Conservation (phyloP, 2,797 vertebrate genomes). For the Lacerta agilis region DNA sequence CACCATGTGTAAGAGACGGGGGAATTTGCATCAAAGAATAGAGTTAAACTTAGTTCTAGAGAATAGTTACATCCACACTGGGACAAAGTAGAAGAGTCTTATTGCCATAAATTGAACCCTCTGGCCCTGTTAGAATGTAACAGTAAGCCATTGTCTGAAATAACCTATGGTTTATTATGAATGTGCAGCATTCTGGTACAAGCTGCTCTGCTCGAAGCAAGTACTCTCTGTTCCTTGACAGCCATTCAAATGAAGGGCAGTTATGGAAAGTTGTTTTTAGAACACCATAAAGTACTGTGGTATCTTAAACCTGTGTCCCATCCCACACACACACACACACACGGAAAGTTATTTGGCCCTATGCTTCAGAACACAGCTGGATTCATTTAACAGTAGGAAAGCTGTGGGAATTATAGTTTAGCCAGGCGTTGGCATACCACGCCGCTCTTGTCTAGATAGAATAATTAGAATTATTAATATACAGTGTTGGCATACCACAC, state of each 20-base stretch:
- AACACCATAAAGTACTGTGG: conserved; percentile 31
- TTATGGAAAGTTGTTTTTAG: conserved; percentile 34
- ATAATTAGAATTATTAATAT: too few relatives aligned
- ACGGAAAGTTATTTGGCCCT: conserved; percentile 24
- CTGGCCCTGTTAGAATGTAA: too few relatives aligned
- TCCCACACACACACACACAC: neutral
- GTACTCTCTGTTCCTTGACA: conserved; percentile 30
- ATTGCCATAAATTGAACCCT: neutral
- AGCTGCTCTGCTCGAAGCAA: neutral
- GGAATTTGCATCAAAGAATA: neutral
- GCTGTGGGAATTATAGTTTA: too few relatives aligned
- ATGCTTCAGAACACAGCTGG: conserved; percentile 1
- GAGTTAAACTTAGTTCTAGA: neutral
- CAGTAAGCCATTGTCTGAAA: too few relatives aligned
- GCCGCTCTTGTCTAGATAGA: too few relatives aligned
- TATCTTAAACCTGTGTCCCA: conserved; percentile 20
- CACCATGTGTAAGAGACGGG: neutral
- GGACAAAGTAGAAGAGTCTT: conserved; percentile 15
- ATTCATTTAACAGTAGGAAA: conserved; percentile 24
- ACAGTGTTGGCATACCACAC: too few relatives aligned
- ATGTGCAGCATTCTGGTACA: too few relatives aligned
- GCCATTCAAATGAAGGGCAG: conserved; percentile 28
- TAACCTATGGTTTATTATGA: too few relatives aligned
- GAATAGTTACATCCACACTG: neutral
- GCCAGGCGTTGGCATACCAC: too few relatives aligned